Base-by-base conservation (phyloP, 2,888 invertebrate genomes). In the Oxytorus armatus region DNA sequence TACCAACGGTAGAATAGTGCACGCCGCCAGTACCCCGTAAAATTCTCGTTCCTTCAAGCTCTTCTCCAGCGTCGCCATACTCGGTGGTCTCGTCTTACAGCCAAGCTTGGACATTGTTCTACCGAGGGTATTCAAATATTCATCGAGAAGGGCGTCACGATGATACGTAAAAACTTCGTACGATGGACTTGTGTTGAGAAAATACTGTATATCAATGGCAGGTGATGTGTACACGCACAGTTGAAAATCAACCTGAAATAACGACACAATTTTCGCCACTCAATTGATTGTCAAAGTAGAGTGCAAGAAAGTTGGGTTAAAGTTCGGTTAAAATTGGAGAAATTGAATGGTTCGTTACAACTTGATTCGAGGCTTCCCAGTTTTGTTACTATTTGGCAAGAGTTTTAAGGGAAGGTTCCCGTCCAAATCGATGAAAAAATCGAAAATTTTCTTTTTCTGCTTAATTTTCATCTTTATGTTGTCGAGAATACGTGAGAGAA, bases 191-290 rank as follows among this genome's bases (percentile, higher is more conserved):
- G 92, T 92, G n/a, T 90, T 89, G 16, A 92, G 85, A 80, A 93
- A 93, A 81, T 93, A 93, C 63, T 89, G 92, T 14, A 93, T 82
- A 86, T 93, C 93, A 21, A 92, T 78, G 0, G 91, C 92, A 7
- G 93, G 93, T 47, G 92, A 91, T 4, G 90, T 85, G 81, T 92
- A 93, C 39, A 87, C 73, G 63, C 90, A 89, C 79, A 93, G 74
- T 89, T 93, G 93, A 76, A 92, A 93, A 83, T 93, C 93, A 63
- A 93, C 92, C 93, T 93, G 86, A 0, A 63, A 42, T 42, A 5
- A 42, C 21, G 42, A 0, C 11, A 3, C n/a, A n/a, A 42, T 57
- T n/a, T n/a, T n/a, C n/a, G n/a, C n/a, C n/a, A n/a, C n/a, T n/a
- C n/a, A n/a, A n/a, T n/a, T n/a, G n/a, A n/a, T n/a, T n/a, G n/a